Conservation (phyloP, 1,140 invertebrate species). For the Atta colombica region DNA sequence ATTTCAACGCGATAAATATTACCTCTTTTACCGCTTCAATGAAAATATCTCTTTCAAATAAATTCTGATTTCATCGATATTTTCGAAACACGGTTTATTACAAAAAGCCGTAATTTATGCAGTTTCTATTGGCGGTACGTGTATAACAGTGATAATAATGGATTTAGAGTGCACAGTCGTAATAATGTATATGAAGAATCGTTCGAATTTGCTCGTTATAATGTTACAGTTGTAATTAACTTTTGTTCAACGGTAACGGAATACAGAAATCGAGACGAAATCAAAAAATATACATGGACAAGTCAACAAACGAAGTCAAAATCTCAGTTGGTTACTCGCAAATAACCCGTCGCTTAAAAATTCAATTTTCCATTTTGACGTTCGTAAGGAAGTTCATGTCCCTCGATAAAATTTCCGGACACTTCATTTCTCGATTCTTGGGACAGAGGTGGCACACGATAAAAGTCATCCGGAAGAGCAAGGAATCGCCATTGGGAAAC, state of each 20-base stretch:
- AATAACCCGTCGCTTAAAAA: conserved; percentile 74
- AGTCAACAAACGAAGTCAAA: not conserved
- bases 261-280: not conserved
- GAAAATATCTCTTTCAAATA: conserved; percentile 27
- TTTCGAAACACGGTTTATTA: conserved; percentile 36
- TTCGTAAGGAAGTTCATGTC: conserved; percentile 65
- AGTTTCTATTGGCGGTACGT: conserved; percentile 7
- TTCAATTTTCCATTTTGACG: conserved; percentile 73
- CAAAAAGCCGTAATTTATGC: conserved; percentile 26
- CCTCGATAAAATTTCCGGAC: conserved; percentile 67
- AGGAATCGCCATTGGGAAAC: not conserved
- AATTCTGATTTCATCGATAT: conserved; percentile 38
- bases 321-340: conserved; percentile 52
- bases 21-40: conserved; percentile 17
- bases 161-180: not conserved
- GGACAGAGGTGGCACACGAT: conserved; percentile 32
- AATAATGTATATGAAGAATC: not conserved
- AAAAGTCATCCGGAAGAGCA: conserved; percentile 37
- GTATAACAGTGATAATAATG: conserved; percentile 22
- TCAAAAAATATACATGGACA: not conserved
- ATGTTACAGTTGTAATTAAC: conserved; percentile 24
- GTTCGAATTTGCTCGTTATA: not conserved
- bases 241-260: not conserved
- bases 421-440: conserved; percentile 44
- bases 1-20: conserved; percentile 20